phyloP scores from a whole-genome alignment of 2,797 vertebrate genomes.

The Masticophis lateralis region DNA sequence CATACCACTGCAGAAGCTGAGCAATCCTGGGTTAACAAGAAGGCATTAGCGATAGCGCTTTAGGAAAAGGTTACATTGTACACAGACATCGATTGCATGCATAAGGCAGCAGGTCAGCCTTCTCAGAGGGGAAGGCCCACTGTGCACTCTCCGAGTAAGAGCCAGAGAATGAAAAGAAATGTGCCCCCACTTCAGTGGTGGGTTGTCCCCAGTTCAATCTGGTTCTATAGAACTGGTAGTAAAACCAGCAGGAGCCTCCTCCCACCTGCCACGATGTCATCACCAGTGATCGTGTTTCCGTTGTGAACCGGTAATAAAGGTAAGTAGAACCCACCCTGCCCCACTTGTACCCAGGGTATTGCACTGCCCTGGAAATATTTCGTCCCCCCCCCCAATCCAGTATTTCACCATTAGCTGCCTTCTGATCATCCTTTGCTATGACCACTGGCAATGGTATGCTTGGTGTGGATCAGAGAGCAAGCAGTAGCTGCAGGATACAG shows the following conservation, averaged over 20 bases:
- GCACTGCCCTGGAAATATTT: not conserved
- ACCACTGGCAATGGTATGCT: not conserved
- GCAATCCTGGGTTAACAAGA: conserved; percentile 66
- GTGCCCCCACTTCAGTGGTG: not conserved
- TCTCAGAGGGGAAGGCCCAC: not conserved
- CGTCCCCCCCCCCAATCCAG: too few relatives aligned
- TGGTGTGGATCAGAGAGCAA: not conserved
- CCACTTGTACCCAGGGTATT: not conserved
- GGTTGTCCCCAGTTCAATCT: too few relatives aligned
- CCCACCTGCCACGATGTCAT: too few relatives aligned
- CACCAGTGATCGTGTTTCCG: too few relatives aligned
- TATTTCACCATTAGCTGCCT: not conserved
- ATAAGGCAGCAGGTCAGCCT: not conserved
- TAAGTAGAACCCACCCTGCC: too few relatives aligned
- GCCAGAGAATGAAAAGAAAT: not conserved
- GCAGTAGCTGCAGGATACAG: not conserved
- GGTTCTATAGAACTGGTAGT: too few relatives aligned
- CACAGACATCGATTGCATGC: not conserved
- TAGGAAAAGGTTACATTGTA: conserved; percentile 8
- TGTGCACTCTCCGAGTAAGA: not conserved
- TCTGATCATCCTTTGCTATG: not conserved
- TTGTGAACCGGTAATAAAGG: too few relatives aligned
- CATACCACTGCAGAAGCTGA: conserved; percentile 66
- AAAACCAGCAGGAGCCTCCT: too few relatives aligned
- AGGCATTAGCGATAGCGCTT: conserved; percentile 40